phyloP scores from a whole-genome alignment of 1,140 invertebrate genomes.

The Periplaneta americana region DNA sequence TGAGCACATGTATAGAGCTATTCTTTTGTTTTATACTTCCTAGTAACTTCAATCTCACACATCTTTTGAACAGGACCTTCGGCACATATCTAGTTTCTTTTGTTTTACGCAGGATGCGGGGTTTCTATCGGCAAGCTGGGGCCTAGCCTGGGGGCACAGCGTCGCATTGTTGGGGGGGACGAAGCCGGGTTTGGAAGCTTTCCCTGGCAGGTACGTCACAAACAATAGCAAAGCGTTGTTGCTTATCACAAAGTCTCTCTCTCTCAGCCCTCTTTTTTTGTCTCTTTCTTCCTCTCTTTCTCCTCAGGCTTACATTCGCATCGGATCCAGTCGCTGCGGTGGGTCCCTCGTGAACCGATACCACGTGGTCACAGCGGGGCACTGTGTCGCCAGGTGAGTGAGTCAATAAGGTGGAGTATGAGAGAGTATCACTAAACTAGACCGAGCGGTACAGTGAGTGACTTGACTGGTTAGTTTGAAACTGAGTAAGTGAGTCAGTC shows the following conservation, averaged over 20 bases:
- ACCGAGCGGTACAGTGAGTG: no score
- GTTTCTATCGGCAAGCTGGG: constrained; percentile 64
- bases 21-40: neutral
- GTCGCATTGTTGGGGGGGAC: constrained; percentile 87
- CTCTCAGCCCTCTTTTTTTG: neutral
- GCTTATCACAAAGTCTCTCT: neutral
- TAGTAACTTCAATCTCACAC: neutral
- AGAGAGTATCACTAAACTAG: neutral
- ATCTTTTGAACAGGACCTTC: neutral
- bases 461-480: no score
- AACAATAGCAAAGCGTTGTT: no score
- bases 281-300: neutral
- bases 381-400: constrained; percentile 81
- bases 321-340: constrained; percentile 85
- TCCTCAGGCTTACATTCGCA: constrained; percentile 82
- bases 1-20: no score
- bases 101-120: constrained; percentile 66
- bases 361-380: constrained; percentile 93
- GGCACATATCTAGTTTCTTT: neutral
- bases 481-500: no score
- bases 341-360: constrained; percentile 87
- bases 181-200: constrained; percentile 92
- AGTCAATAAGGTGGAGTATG: neutral
- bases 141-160: constrained; percentile 63
- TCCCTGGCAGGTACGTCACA: constrained; percentile 76